Conservation (phyloP, 1,140 invertebrate species). For the Cotesia typhae region DNA sequence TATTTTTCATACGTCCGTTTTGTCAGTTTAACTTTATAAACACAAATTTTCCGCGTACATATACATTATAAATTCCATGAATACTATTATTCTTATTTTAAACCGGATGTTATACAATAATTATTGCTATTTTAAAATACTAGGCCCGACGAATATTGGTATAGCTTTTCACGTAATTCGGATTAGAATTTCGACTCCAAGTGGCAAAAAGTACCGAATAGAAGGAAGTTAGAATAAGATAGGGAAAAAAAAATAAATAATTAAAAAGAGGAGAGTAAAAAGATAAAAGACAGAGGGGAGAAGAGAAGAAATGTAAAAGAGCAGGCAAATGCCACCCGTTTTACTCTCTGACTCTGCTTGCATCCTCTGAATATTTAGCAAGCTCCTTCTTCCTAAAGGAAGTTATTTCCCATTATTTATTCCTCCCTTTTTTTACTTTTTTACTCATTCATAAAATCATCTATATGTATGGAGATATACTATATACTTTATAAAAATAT, state of each 20-base stretch:
- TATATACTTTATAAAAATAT: not conserved
- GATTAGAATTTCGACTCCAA: conserved; percentile 15
- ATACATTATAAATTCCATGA: too few relatives aligned
- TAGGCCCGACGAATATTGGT: not conserved
- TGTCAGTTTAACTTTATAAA: too few relatives aligned
- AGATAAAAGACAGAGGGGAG: not conserved
- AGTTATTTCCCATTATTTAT: conserved; percentile 19
- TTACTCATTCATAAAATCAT: conserved; percentile 14
- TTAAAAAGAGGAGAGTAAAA: not conserved
- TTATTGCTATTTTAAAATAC: too few relatives aligned
- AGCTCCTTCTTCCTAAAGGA: conserved; percentile 1
- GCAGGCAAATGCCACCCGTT: conserved; percentile 8
- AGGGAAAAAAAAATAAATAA: not conserved
- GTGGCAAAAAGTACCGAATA: conserved; percentile 8
- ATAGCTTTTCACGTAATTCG: conserved; percentile 8
- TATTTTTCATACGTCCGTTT: too few relatives aligned
- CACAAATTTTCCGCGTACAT: too few relatives aligned
- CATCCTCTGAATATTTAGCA: conserved; percentile 28
- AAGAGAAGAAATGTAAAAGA: not conserved
- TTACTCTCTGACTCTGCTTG: conserved; percentile 16
- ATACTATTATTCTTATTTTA: too few relatives aligned
- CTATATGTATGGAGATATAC: not conserved
- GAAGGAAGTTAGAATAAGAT: not conserved
- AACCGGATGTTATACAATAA: too few relatives aligned
- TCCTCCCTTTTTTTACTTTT: not conserved